These are phyloP conservation scores for Medauroidea extradentata DNA, from an alignment of 1,140 invertebrate genomes.

Conservation along the genomic window DNA sequence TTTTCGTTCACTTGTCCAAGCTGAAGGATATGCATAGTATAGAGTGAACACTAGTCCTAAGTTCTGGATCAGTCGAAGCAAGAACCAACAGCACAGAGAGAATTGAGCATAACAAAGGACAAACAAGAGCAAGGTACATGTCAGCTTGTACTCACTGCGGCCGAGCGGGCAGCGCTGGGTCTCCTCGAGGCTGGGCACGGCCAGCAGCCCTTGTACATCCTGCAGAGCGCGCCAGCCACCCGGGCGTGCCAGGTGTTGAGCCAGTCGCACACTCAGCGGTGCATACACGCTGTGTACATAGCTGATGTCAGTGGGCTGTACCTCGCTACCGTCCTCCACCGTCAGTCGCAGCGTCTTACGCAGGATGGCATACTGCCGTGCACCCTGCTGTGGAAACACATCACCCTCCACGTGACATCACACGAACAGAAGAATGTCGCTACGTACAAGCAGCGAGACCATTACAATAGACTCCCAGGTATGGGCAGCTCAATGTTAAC, in stretches of 20 bases:
- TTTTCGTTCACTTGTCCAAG: no score
- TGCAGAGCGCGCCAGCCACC: slow-evolving; percentile 69
- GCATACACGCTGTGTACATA: slow-evolving; percentile 94
- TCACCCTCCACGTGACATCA: background rate
- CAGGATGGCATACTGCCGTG: slow-evolving; percentile 28
- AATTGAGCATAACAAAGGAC: no score
- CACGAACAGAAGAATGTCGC: no score
- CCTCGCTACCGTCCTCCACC: slow-evolving; percentile 81
- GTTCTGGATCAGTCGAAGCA: no score
- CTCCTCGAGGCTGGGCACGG: slow-evolving; percentile 56
- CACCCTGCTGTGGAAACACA: slow-evolving; percentile 19
- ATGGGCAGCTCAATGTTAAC: no score
- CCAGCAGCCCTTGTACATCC: slow-evolving; percentile 59
- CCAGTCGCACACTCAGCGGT: slow-evolving; percentile 83
- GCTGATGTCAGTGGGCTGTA: slow-evolving; percentile 81
- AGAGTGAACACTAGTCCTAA: no score
- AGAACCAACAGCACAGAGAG: no score
- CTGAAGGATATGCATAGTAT: no score
- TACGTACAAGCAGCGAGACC: no score
- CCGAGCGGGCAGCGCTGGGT: slow-evolving; percentile 45
- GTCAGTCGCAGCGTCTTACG: slow-evolving; percentile 70
- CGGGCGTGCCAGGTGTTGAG: slow-evolving; percentile 77
- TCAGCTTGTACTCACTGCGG: no score
- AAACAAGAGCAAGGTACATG: no score
- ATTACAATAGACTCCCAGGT: no score